Evolutionary conservation across 2,888 invertebrate species (phyloP), one percentile per base, ranked within the genome.

Genomic region (Malachius bipustulatus): DNA sequence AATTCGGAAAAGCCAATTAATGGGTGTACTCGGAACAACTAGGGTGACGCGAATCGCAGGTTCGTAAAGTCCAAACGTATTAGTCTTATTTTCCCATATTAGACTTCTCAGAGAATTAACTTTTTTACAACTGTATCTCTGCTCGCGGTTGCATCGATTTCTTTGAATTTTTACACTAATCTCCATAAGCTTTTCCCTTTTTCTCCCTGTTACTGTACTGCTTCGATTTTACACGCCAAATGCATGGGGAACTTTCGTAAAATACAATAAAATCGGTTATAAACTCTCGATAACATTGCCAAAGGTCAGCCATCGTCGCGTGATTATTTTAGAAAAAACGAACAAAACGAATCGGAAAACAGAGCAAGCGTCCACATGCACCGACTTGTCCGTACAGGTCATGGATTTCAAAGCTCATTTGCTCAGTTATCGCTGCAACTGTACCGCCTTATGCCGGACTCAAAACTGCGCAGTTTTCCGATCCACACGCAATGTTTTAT

Each of bases 111-210:
- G 38, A 38, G 35, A 35, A 40, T 30, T 40, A 34, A 31, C 32
- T 40, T n/a, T 34, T 39, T 38, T 38, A 27, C 40, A 40, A 38
- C 35, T 35, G 37, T 31, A 28, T 40, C 40, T 38, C 37, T 38
- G 37, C 35, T 38, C 32, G 40, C 40, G 37, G 37, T 40, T 16
- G 31, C 40, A 38, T 40, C 37, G 35, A 38, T 40, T 38, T 35
- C 31, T 38, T 38, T 37, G 36, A 37, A 37, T 37, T 39, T 37
- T 37, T 37, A 28, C 30, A 37, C 37, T 29, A 35, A 39, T 36
- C 27, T 39, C n/a, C 32, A 36, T 36, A 39, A 28, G 32, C 35
- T n/a, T 36, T 11, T 9, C 35, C 32, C n/a, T n/a, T n/a, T n/a
- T n/a, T 36, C 16, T 37, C 32, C 32, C 39, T 36, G 35, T 39